A percentile compares a stretch with the other conserved stretches of the same genome.
Evolutionary conservation across 1,140 invertebrate genomes (phyloP).

Genomic region (Lucilia cuprina): DNA sequence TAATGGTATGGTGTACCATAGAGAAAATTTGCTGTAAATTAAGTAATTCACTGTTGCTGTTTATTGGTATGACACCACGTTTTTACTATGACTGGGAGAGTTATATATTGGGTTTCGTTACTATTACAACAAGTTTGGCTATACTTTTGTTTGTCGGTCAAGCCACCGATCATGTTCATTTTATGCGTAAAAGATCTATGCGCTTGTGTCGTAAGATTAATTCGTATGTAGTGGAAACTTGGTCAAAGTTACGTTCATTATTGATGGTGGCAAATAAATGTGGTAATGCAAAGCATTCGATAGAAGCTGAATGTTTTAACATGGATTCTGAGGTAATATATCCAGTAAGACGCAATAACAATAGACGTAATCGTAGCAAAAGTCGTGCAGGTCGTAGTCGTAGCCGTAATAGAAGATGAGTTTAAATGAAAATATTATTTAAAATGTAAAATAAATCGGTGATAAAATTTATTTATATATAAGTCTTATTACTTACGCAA

Average conservation of each 20-base stretch:
- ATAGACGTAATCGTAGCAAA: neutral
- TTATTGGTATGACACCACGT: neutral
- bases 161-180: constrained; percentile 37
- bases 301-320: neutral
- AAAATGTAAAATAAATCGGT: neutral
- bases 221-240: too few relatives aligned
- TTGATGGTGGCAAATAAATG: neutral
- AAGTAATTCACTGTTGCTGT: constrained; percentile 18
- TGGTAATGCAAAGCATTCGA: neutral
- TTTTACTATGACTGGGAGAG: constrained; percentile 25
- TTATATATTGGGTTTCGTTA: constrained; percentile 30
- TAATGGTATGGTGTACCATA: constrained; percentile 37
- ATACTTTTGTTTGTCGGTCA: constrained; percentile 35
- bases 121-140: constrained; percentile 27
- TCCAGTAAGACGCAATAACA: neutral
- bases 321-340: neutral
- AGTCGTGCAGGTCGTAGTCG: neutral
- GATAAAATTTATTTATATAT: neutral
- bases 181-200: constrained; percentile 23
- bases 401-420: neutral
- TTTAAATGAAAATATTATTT: neutral
- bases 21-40: constrained; percentile 34
- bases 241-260: too few relatives aligned
- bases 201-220: constrained; percentile 15
- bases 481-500: constrained; percentile 64